phyloP scores from a whole-genome alignment of 2,797 vertebrate species.

The Hypotaenidia okinawae region DNA sequence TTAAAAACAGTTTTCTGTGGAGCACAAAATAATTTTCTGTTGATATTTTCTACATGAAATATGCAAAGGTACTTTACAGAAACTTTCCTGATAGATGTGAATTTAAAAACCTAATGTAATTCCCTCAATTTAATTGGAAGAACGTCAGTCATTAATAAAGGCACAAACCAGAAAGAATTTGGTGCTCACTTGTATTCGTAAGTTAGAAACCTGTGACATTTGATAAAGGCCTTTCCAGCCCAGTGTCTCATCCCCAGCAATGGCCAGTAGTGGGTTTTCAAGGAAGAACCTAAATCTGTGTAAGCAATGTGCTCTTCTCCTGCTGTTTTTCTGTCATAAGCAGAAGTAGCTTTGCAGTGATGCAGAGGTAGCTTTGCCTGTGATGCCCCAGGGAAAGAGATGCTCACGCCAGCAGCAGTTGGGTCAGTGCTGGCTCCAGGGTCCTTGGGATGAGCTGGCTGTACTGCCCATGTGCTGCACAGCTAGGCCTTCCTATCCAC shows the following conservation, averaged over 20 bases:
- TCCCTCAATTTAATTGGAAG: not conserved
- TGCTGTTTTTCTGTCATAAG: not conserved
- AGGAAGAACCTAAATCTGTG: not conserved
- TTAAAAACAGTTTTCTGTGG: not conserved
- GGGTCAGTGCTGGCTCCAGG: not conserved
- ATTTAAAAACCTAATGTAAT: not conserved
- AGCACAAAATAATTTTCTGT: not conserved
- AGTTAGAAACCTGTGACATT: not conserved
- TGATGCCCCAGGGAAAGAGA: not conserved
- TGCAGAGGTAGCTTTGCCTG: not conserved
- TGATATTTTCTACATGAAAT: not conserved
- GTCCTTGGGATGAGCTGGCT: not conserved
- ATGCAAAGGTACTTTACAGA: not conserved
- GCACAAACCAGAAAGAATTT: not conserved
- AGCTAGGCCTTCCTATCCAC: not conserved
- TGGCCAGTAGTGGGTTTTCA: not conserved
- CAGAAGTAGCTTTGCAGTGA: not conserved
- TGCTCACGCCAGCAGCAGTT: fast-evolving
- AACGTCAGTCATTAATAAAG: not conserved
- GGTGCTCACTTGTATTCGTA: not conserved
- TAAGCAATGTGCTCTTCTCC: not conserved
- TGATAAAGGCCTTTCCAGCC: not conserved
- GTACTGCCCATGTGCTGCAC: not conserved
- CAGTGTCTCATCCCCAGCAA: not conserved
- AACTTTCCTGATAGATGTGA: fast-evolving